Percentiles rank a stretch among this genome's conserved stretches.
Conservation (phyloP, 2,888 invertebrate genomes). For the Cerceris ruficornis region DNA sequence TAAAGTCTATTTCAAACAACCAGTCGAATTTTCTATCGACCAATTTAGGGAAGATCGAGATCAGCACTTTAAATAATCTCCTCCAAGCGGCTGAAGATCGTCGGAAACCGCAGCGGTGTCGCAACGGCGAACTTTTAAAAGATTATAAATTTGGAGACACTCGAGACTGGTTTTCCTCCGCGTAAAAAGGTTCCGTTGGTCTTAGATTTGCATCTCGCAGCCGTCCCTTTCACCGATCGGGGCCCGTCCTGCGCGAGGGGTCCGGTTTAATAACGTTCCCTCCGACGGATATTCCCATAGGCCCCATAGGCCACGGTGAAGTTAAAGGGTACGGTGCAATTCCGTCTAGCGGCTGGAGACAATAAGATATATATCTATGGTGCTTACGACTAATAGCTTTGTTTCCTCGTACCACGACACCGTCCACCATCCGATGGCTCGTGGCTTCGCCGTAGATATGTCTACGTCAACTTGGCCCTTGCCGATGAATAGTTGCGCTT, state of each 20-base stretch:
- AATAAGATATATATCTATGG: slow-evolving; percentile 74
- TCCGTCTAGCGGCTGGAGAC: slow-evolving; percentile 63
- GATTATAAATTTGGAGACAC: too few species aligned
- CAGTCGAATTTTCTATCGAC: too few species aligned
- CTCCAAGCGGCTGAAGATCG: too few species aligned
- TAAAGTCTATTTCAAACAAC: too few species aligned
- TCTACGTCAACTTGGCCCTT: slow-evolving; percentile 43
- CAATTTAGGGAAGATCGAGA: too few species aligned
- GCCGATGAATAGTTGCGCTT: slow-evolving; percentile 42
- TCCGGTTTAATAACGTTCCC: slow-evolving; percentile 35
- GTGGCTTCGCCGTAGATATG: slow-evolving; percentile 34
- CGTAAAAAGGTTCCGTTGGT: not conserved
- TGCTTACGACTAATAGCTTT: slow-evolving; percentile 72
- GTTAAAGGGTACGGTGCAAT: slow-evolving; percentile 57
- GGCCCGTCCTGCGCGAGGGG: not conserved
- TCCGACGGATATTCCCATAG: slow-evolving; percentile 44
- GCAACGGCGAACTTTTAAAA: too few species aligned
- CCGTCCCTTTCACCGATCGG: too few species aligned
- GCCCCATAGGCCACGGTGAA: slow-evolving; percentile 24
- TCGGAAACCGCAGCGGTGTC: too few species aligned
- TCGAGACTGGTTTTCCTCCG: not conserved
- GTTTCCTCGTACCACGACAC: slow-evolving; percentile 54
- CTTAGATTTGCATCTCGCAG: not conserved
- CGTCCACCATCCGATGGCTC: slow-evolving; percentile 16
- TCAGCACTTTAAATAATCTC: too few species aligned